Base-by-base conservation (phyloP, 1,140 invertebrate species). In the Temnothorax curvispinosus region DNA sequence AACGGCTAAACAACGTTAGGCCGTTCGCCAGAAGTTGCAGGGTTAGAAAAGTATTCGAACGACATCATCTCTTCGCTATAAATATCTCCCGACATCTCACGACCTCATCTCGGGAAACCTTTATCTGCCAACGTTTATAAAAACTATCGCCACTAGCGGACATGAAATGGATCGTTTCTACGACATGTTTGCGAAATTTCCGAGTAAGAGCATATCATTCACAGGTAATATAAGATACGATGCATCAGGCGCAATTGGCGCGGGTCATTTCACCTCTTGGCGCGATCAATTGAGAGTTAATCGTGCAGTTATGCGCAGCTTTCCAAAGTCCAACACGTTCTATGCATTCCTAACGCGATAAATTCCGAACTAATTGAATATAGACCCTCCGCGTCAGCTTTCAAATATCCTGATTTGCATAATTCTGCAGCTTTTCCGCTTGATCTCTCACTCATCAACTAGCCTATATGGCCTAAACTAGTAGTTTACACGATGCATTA, bases 1-100 rank as follows among this genome's bases (percentile, higher is more conserved):
- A 93, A 90, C 86, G 85, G 62, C 71, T 76, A 77, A 80, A 86
- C 52, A 56, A 60, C 72, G 44, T 88, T 84, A 86, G 90, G 86
- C 86, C 65, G 38, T 44, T 80, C 81, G 89, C 88, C 90, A 91
- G 87, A 38, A 91, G 81, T 72, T 85, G 74, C 76, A 84, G 69
- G 18, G 13, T 62, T 84, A 74, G n/a, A 67, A 82, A 82, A 84
- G 56, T 84, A 84, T 84, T 60, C 13, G 69, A 47, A 21, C 69
- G 32, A 81, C 78, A 81, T 69, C 50, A 69, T 81, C 64, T 71
- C 56, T 71, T 71, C 41, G 27, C 18, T 60, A 74, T 72, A 82
- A 72, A 72, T 60, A 72, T 52, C 77, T 1, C 13, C 3, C 13
- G 4, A 50, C 69, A 62, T 74, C 41, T 47, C 18, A 74, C 41